phyloP scores from a whole-genome alignment of 1,140 invertebrate species.

The Calycopis cecrops region DNA sequence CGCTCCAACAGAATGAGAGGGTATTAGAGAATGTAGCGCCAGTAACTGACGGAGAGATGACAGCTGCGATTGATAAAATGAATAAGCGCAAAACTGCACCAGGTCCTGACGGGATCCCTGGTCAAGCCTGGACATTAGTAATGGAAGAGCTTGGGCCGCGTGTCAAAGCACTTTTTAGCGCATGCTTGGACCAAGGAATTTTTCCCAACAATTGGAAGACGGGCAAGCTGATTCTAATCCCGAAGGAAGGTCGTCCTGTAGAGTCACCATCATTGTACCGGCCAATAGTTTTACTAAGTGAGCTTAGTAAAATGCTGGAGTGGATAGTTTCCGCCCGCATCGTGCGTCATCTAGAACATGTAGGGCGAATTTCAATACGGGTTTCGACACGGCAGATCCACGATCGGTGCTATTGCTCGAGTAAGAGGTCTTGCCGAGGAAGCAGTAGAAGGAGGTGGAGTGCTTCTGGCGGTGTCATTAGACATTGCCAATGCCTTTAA shows the following conservation, averaged over 20 bases:
- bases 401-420: not conserved
- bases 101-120: too few species aligned
- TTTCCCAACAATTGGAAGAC: constrained; percentile 4
- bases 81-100: too few species aligned
- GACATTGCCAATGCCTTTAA: not conserved
- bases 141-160: too few species aligned
- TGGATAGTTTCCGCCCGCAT: not conserved
- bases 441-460: not conserved
- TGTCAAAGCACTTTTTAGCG: not conserved
- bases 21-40: too few species aligned
- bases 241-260: not conserved
- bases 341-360: not conserved
- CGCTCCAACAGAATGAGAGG: too few species aligned
- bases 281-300: constrained; percentile 3
- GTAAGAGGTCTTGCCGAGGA: not conserved
- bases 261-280: not conserved
- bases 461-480: not conserved
- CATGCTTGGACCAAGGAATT: not conserved
- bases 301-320: not conserved
- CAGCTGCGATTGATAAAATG: too few species aligned
- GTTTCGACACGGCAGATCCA: not conserved
- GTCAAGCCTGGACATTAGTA: too few species aligned
- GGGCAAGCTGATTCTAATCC: not conserved
- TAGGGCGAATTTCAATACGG: not conserved
- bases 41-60: too few species aligned